Base-by-base conservation (phyloP, 2,113 vertebrate species). In the Dipodomys merriami region DNA sequence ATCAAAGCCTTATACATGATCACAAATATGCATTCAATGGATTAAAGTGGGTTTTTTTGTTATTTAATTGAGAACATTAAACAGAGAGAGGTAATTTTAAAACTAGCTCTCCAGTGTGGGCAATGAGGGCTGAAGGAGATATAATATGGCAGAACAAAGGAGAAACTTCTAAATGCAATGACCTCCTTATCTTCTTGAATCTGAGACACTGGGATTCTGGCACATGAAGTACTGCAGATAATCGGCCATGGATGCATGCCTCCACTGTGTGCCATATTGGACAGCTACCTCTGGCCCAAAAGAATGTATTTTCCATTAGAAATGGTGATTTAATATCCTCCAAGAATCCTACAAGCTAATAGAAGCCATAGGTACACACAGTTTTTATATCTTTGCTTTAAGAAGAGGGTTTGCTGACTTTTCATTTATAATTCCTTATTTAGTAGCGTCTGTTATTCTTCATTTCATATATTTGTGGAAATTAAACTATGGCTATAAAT, bases 391-490 rank as follows among this genome's bases (percentile, higher is more conserved):
- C 64, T 79, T 86, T 86, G 25, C 27, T 20, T 13, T 91, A 25
- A 15, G 29, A 11, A 49, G 10, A 12, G 49, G 49, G 49, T 49
- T 11, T 49, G 49, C 12, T 49, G 49, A 49, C 49, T 49, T 49
- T 49, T 49, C 49, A 49, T 49, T 49, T 49, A 77, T 22, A 33
- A 30, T 64, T 73, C 69, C 83, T 57, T 83, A 49, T 4, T 3
- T 20, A 2, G 65, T 20, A 2, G 65, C 4, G 62, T 30, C 82
- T 72, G 33, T 33, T 44, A 39, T 64, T 84, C 0, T 78, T 88
- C 83, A 77, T 65, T 95, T 84, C 30, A 53, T 78, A 35, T 65
- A 67, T 76, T 80, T 95, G n/a, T 95, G 80, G 33, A 88, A 89
- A 33, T 85, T 88, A 44, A 72, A 60, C 0, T n/a, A 1, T 90